A percentile compares a stretch with the other conserved stretches of the same genome.
Evolutionary conservation across 2,113 vertebrate genomes (phyloP).

Genomic region (Phylloscopus whistleri): DNA sequence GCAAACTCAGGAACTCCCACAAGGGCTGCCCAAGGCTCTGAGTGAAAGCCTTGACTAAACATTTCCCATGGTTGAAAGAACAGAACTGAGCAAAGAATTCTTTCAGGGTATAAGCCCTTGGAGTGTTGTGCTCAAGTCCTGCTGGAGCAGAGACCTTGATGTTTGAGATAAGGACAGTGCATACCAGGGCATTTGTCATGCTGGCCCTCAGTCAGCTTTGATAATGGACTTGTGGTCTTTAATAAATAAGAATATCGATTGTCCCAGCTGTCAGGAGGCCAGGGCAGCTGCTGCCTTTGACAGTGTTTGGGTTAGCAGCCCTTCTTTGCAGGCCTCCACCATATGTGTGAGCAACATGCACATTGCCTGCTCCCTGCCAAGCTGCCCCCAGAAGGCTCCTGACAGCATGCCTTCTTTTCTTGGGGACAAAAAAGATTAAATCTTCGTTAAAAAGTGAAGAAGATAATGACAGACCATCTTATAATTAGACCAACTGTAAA

Average conservation of each 20-base stretch:
- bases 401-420: neutral
- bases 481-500: neutral
- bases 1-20: neutral
- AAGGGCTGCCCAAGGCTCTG: neutral
- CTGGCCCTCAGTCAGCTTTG: slow-evolving; percentile 21
- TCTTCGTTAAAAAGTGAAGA: neutral
- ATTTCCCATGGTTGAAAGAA: neutral
- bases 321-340: neutral
- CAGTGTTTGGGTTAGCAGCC: slow-evolving; percentile 40
- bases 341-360: neutral
- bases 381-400: neutral
- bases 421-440: neutral
- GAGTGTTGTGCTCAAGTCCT: neutral
- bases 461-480: neutral
- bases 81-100: neutral
- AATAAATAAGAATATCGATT: neutral
- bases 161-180: slow-evolving; percentile 2
- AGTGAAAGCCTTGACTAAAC: neutral
- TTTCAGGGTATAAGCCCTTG: neutral
- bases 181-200: neutral
- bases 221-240: slow-evolving; percentile 26
- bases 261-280: slow-evolving; percentile 37
- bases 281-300: slow-evolving; percentile 3
- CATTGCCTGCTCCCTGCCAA: neutral
- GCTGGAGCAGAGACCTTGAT: slow-evolving; percentile 15